phyloP scores from a whole-genome alignment of 2,797 vertebrate genomes.

The Epinephelus coioides region DNA sequence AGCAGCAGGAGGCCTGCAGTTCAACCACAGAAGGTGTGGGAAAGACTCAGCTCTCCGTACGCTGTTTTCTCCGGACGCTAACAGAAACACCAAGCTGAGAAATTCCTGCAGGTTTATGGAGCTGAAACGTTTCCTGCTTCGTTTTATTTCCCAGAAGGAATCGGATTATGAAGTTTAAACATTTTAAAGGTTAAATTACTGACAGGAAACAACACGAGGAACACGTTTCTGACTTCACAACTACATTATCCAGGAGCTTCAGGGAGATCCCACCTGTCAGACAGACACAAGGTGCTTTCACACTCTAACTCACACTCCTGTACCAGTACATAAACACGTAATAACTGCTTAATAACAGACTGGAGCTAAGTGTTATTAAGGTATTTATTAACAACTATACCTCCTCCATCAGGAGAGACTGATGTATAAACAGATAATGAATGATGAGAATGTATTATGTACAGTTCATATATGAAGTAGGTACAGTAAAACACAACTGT shows the following conservation, averaged over 20 bases:
- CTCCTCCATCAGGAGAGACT: too few relatives aligned
- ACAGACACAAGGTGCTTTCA: too few relatives aligned
- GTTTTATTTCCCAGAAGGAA: conserved; percentile 15
- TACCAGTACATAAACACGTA: background rate
- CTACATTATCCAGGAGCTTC: conserved; percentile 41
- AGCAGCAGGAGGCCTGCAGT: conserved; percentile 42
- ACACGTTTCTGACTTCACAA: conserved; percentile 30
- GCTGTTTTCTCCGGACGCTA: background rate
- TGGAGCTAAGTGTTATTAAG: too few relatives aligned
- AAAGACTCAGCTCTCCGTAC: conserved; percentile 20
- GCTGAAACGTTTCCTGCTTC: conserved; percentile 24
- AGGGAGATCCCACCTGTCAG: background rate
- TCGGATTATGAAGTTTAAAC: conserved; percentile 23
- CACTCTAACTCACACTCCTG: too few relatives aligned
- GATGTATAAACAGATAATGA: too few relatives aligned
- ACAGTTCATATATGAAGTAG: too few relatives aligned
- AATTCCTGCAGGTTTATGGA: conserved; percentile 47
- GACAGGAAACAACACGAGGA: background rate
- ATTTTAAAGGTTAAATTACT: conserved; percentile 14
- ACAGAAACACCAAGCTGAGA: conserved; percentile 1
- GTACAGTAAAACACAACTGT: too few relatives aligned
- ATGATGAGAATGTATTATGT: too few relatives aligned
- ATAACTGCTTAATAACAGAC: background rate
- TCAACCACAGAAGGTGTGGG: conserved; percentile 45
- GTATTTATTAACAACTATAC: background rate